Percentiles rank a stretch among this genome's conserved stretches.
These are phyloP conservation scores for Microcebus ravelobensis DNA, from an alignment of 2,113 vertebrate species.

Conservation along the genomic window DNA sequence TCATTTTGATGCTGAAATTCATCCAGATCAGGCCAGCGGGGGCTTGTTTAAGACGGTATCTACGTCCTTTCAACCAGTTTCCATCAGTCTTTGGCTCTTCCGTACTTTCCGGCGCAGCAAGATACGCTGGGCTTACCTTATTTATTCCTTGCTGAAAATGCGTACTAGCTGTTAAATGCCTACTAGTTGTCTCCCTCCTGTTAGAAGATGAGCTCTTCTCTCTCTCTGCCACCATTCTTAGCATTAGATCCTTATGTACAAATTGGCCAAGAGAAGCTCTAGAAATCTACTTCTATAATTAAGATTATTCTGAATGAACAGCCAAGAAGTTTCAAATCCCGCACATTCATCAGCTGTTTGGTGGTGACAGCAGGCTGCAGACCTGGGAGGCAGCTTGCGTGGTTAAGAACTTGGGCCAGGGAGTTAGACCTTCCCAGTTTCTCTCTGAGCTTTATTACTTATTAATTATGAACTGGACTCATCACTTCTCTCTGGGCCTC, in stretches of 20 bases:
- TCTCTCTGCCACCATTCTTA: background rate
- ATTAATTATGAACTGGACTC: background rate
- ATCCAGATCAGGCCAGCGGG: background rate
- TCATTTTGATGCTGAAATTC: background rate
- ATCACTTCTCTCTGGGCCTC: background rate
- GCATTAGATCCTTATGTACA: background rate
- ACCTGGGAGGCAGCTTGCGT: background rate
- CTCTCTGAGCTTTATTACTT: background rate
- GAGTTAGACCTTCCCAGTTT: background rate
- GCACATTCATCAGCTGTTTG: background rate
- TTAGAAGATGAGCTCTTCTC: background rate
- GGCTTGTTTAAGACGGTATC: background rate
- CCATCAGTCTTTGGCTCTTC: background rate
- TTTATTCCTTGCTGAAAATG: background rate
- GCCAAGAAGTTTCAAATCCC: background rate
- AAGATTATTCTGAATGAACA: background rate
- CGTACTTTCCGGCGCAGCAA: background rate
- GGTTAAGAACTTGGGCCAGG: background rate
- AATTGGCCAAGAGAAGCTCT: background rate
- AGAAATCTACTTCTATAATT: background rate
- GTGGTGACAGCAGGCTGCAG: fast-evolving
- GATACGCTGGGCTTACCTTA: background rate
- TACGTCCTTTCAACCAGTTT: background rate
- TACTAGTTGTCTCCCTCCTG: background rate
- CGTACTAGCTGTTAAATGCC: background rate